These are phyloP conservation scores for Phymatocera aterrima DNA, from an alignment of 2,888 invertebrate species.

Conservation along the genomic window DNA sequence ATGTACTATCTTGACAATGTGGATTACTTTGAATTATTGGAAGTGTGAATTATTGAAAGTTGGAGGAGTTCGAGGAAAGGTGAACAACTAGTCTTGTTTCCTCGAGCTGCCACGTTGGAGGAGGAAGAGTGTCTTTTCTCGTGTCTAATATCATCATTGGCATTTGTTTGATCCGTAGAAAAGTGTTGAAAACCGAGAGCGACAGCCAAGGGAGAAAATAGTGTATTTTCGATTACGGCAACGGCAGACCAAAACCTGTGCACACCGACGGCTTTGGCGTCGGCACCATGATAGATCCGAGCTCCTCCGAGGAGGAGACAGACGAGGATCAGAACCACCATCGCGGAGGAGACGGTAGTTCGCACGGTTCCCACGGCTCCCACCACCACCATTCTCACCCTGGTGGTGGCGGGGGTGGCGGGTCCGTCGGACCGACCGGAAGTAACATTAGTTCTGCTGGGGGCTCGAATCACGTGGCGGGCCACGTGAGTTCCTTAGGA, in stretches of 20 bases:
- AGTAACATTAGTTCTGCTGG: slow-evolving; percentile 76
- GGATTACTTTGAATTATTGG: too few relatives aligned
- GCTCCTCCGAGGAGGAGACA: slow-evolving; percentile 96
- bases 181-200: neutral
- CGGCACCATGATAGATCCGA: slow-evolving; percentile 91
- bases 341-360: slow-evolving; percentile 66
- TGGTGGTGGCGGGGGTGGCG: slow-evolving; percentile 51
- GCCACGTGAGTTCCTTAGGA: slow-evolving; percentile 46
- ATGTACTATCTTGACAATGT: too few relatives aligned
- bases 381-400: slow-evolving; percentile 72
- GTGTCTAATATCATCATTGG: too few relatives aligned
- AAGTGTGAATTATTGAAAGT: too few relatives aligned
- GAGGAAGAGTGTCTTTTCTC: too few relatives aligned
- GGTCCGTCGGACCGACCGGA: slow-evolving; percentile 56
- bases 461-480: slow-evolving; percentile 47
- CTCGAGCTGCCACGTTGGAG: too few relatives aligned
- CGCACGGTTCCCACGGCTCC: slow-evolving; percentile 67
- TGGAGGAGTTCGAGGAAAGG: too few relatives aligned
- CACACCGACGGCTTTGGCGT: slow-evolving; percentile 39
- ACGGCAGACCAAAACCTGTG: slow-evolving; percentile 45
- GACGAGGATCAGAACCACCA: slow-evolving; percentile 90
- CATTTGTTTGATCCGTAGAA: neutral
- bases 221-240: slow-evolving; percentile 41
- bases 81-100: too few relatives aligned
- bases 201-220: slow-evolving; percentile 24